Evolutionary conservation across 2,113 vertebrate species (phyloP), one percentile per base, ranked within the genome.

Genomic region (Chiloscyllium plagiosum): DNA sequence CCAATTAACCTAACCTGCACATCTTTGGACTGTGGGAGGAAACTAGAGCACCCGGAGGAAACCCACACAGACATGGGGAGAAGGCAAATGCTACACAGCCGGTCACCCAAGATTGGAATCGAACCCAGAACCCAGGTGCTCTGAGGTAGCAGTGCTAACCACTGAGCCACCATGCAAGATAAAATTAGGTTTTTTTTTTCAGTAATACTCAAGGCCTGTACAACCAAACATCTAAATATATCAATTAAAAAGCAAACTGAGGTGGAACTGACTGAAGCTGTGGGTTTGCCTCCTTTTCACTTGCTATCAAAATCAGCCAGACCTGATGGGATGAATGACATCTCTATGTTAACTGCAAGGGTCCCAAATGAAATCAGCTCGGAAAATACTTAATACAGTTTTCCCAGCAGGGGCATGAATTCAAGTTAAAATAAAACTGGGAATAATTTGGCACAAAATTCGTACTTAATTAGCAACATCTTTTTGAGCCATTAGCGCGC

Each of bases 401-500:
- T 20, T 87, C 85, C 85, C 85, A 87, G 50, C 5, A 87, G 47
- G 85, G 26, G 85, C 13, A 50, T 56, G 47, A 52, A 87, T 26
- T 87, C 26, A 29, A 47, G 52, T 50, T 22, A 61, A 61, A 22
- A 92, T 66, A 92, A 66, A 66, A 37, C 89, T 92, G 89, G 66
- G 61, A 66, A 92, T 92, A 92, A 92, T 37, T 65, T 92, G 89
- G 61, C 61, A 92, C 89, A 66, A 92, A 47, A 56, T 66, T 92
- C 29, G 15, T 17, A 89, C 86, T 89, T 89, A 92, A 92, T 92
- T 92, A 92, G 61, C 89, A 92, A 92, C 37, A 66, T 66, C 86
- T 37, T 19, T 92, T 65, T 65, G 61, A 92, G 89, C 33, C 66
- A 61, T 66, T 90, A 66, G 33, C 37, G 12, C 22, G 89, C 7